Base-by-base conservation (phyloP, 2,113 vertebrate species). In the Cervus canadensis region DNA sequence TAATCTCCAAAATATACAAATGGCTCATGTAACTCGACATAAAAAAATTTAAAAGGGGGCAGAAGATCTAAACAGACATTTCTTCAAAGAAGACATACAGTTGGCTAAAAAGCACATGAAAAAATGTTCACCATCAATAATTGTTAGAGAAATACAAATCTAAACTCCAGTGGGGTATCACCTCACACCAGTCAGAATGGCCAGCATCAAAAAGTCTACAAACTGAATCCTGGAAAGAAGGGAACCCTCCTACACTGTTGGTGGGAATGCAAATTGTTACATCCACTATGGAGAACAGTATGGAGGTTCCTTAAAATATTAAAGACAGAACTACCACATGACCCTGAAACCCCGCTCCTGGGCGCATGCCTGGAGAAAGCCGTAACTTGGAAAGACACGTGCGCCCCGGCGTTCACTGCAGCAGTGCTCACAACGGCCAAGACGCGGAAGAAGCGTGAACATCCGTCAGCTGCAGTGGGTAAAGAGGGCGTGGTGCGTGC, bases 401-500 rank as follows among this genome's bases (percentile, higher is more conserved):
- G 12, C 0, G 3, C 0, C 40, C 23, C 12, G 43, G 12, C 4
- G 12, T 14, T 76, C 40, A 7, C 40, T 43, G 71, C 40, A 26
- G 71, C 36, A 1, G 11, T 43, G 4, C 23, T 26, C 6, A 76
- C 36, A 76, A 25, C 1, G 3, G 71, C 23, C 40, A 43, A 25
- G 40, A 15, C 13, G 4, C 2, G 13, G 74, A 26, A 1, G 25
- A 23, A 2, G 8, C 74, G 12, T 15, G 3, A 14, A 45, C 0
- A 13, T 2, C 74, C 21, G 0, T 25, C 36, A 23, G 5, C 71
- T 3, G 21, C 36, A 14, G 21, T 6, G 36, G 71, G 3, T 36
- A 6, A 21, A 1, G 21, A 43, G 7, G 21, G 33, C 6, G 3
- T 1, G 0, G 71, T 13, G 21, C 67, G 1, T 4, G 25, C 6